Conservation (phyloP, 2,797 vertebrate genomes). For the Salarias fasciatus region DNA sequence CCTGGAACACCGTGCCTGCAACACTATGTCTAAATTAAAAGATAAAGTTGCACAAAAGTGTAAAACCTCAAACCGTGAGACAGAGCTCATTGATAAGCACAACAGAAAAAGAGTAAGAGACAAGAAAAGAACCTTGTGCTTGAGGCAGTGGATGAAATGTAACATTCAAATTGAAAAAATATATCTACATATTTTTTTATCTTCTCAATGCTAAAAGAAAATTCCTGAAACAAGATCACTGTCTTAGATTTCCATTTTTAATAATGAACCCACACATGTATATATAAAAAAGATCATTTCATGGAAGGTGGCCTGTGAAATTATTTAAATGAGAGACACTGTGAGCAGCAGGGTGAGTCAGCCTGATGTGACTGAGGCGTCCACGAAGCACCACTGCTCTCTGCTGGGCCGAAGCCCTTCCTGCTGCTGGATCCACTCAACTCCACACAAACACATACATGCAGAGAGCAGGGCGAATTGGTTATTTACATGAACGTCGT, state of each 20-base stretch:
- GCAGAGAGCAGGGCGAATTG: no score
- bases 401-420: conserved; percentile 48
- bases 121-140: not conserved
- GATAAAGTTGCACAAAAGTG: not conserved
- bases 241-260: no score
- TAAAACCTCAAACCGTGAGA: conserved; percentile 15
- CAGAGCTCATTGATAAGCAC: not conserved
- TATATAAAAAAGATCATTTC: conserved; percentile 1
- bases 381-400: conserved; percentile 54
- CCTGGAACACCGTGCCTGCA: conserved; percentile 22
- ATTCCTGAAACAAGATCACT: conserved; percentile 8
- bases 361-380: not conserved
- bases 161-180: no score
- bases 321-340: conserved; percentile 1
- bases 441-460: no score
- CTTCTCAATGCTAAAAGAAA: no score
- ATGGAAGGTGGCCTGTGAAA: conserved; percentile 11
- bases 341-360: not conserved
- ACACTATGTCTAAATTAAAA: conserved; percentile 37
- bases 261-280: no score
- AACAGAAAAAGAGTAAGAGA: not conserved
- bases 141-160: conserved; percentile 4
- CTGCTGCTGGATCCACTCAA: no score
- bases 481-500: no score
- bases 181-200: no score